Evolutionary conservation across 2,113 vertebrate genomes (phyloP).

Genomic region (Petrocephalus microphthalmus): DNA sequence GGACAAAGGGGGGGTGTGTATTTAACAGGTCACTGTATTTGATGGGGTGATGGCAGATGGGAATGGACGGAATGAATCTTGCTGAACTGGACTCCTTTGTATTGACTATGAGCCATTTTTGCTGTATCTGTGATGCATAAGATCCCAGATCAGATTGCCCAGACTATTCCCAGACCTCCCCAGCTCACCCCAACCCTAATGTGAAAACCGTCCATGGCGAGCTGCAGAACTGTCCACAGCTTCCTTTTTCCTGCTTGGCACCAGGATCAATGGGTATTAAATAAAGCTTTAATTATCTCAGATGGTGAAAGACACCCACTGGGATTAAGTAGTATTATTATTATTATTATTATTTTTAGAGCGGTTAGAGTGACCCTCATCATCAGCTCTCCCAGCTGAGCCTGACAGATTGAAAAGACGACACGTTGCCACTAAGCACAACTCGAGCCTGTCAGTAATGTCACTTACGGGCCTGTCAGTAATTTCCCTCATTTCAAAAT

Average conservation of each 20-base stretch:
- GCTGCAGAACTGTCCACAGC: conserved; percentile 50
- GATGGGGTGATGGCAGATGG: background rate
- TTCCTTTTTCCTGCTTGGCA: background rate
- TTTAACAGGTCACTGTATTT: background rate
- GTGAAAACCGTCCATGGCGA: conserved; percentile 49
- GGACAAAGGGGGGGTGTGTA: background rate
- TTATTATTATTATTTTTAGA: conserved; percentile 12
- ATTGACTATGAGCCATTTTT: background rate
- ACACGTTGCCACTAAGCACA: background rate
- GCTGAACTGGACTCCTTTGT: background rate
- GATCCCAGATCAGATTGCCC: conserved; percentile 19
- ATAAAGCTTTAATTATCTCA: conserved; percentile 46
- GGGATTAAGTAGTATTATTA: conserved; percentile 24
- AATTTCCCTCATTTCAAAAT: conserved; percentile 11
- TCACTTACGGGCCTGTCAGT: conserved; percentile 19
- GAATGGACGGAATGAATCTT: background rate
- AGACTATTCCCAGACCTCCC: conserved; percentile 15
- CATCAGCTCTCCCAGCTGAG: conserved; percentile 25
- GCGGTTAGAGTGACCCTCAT: conserved; percentile 32
- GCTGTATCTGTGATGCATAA: background rate
- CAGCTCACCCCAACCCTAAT: conserved; percentile 48
- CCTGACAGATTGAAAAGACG: conserved; percentile 9
- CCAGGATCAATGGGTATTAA: conserved; percentile 41
- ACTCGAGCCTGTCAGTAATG: conserved; percentile 12
- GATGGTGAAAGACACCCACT: conserved; percentile 35